phyloP scores from a whole-genome alignment of 2,888 invertebrate genomes.

The Lasioglossum marginatum region DNA sequence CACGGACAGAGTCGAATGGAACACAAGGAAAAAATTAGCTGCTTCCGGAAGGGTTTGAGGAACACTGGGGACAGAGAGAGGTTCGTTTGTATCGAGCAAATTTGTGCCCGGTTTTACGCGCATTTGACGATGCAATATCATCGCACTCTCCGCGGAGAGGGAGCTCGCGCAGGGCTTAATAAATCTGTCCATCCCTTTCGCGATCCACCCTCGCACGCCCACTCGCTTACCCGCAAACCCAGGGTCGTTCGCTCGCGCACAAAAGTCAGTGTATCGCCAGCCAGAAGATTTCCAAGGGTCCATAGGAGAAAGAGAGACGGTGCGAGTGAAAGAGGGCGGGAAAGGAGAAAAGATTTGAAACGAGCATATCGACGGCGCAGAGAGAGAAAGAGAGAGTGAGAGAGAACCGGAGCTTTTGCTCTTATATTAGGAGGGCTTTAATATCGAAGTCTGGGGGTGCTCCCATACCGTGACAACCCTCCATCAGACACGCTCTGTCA shows the following conservation, averaged over 20 bases:
- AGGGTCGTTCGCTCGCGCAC: constrained; percentile 32
- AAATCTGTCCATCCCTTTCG: constrained; percentile 46
- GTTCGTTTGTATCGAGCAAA: background rate
- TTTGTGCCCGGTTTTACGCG: constrained; percentile 8
- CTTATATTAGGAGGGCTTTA: constrained; percentile 83
- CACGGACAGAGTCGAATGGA: no score
- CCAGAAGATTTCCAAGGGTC: constrained; percentile 45
- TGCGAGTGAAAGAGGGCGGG: background rate
- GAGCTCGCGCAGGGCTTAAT: constrained; percentile 18
- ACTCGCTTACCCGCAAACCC: constrained; percentile 50
- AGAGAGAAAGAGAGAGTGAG: constrained; percentile 16
- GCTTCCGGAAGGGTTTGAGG: background rate
- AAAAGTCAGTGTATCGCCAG: constrained; percentile 56
- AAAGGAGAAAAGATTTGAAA: constrained; percentile 71
- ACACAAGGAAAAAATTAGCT: background rate
- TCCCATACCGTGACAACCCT: constrained; percentile 82
- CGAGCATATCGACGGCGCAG: constrained; percentile 66
- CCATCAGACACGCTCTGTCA: constrained; percentile 84
- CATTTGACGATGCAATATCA: constrained; percentile 7
- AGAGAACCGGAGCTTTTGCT: constrained; percentile 74
- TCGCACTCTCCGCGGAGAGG: background rate
- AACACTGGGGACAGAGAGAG: background rate
- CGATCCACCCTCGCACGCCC: constrained; percentile 51
- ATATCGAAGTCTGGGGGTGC: constrained; percentile 81
- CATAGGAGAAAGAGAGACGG: background rate